phyloP scores from a whole-genome alignment of 2,113 vertebrate genomes.

The Trogon melanurus region DNA sequence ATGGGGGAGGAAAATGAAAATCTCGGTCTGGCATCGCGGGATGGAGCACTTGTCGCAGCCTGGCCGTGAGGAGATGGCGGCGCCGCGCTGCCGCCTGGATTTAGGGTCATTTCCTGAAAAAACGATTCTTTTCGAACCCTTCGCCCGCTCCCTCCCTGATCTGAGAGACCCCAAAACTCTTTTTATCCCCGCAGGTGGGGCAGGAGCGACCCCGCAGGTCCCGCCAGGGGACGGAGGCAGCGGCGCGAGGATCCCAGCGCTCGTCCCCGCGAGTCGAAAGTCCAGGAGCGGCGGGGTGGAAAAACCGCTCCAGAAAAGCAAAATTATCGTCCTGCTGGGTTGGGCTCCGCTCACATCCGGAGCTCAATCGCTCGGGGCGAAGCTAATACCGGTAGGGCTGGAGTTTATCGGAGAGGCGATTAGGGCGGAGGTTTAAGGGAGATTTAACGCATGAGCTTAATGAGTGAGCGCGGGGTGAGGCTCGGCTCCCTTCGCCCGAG shows the following conservation, averaged over 20 bases:
- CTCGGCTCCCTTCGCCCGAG: background rate
- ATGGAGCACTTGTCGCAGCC: rapidly evolving
- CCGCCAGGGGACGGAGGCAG: background rate
- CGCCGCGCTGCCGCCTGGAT: rapidly evolving
- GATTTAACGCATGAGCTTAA: background rate
- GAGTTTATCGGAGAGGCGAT: background rate
- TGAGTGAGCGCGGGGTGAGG: rapidly evolving
- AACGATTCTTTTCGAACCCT: no score
- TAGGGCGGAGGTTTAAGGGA: background rate
- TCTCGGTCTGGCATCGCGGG: no score
- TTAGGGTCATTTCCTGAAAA: background rate
- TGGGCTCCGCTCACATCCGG: background rate
- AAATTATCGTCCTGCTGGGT: background rate
- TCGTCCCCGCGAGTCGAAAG: background rate
- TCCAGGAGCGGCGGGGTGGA: background rate
- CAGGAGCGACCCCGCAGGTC: background rate
- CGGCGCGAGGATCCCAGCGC: rapidly evolving
- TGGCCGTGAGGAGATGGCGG: rapidly evolving
- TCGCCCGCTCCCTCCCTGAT: no score
- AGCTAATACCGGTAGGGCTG: rapidly evolving
- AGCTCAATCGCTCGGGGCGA: background rate
- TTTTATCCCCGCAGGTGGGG: background rate
- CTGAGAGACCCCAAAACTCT: no score
- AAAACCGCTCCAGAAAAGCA: rapidly evolving
- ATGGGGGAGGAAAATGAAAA: background rate